Percentiles rank a stretch among this genome's conserved stretches.
These are phyloP conservation scores for Coregonus suidteri DNA, from an alignment of 2,797 vertebrate species.

Conservation along the genomic window DNA sequence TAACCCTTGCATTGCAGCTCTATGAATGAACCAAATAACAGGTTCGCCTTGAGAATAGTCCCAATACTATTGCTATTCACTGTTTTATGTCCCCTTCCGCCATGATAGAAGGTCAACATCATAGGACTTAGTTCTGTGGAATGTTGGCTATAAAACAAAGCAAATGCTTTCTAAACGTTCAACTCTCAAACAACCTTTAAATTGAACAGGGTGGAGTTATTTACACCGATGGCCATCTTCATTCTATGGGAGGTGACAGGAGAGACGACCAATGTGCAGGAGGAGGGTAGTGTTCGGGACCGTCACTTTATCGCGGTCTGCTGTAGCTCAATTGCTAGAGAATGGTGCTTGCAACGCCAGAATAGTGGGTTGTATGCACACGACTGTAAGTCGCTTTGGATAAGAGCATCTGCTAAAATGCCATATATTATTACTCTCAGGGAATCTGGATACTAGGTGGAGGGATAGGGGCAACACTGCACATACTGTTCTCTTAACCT, in stretches of 20 bases:
- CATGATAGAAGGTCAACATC: background rate
- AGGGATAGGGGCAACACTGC: constrained; percentile 52
- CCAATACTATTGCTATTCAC: background rate
- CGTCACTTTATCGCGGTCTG: background rate
- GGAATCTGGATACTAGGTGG: constrained; percentile 46
- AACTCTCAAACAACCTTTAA: constrained; percentile 28
- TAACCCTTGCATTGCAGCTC: background rate
- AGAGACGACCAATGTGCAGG: constrained; percentile 47
- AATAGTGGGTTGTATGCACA: too few species aligned
- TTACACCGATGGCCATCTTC: constrained; percentile 38
- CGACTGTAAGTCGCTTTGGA: too few species aligned
- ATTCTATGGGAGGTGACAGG: constrained; percentile 12
- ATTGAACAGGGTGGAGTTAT: background rate
- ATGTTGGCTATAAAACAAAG: constrained; percentile 45
- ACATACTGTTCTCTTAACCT: constrained; percentile 26
- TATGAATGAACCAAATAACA: background rate
- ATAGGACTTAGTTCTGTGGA: background rate
- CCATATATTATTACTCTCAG: constrained; percentile 26
- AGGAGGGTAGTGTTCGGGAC: constrained; percentile 52
- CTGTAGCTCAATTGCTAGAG: too few species aligned
- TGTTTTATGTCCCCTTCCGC: background rate
- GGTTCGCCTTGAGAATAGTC: background rate
- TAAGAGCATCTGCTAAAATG: too few species aligned
- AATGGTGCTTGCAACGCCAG: too few species aligned
- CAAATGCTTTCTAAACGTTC: constrained; percentile 30